Evolutionary conservation across 2,888 invertebrate genomes (phyloP).

Genomic region (Himalopsyche tibetana): DNA sequence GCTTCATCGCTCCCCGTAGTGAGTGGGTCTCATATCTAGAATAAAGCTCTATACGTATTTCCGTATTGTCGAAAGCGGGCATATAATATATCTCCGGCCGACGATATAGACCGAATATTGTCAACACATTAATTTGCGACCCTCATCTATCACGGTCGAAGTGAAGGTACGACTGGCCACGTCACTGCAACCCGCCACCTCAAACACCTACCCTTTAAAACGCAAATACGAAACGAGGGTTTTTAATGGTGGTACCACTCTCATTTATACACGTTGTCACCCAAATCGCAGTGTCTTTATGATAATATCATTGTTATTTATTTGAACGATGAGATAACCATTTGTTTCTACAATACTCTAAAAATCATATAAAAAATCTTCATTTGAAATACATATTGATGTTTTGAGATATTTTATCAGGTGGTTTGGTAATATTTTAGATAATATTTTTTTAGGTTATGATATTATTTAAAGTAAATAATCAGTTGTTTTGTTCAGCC

Average conservation of each 20-base stretch:
- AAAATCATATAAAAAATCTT: too few species aligned
- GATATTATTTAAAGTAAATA: too few species aligned
- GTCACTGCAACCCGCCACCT: constrained; percentile 25
- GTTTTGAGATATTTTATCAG: too few species aligned
- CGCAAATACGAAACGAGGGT: constrained; percentile 36
- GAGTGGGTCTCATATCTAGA: constrained; percentile 6
- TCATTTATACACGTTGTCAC: neutral
- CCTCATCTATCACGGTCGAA: constrained; percentile 51
- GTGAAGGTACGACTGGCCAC: neutral
- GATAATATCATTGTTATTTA: too few species aligned
- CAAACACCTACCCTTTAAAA: constrained; percentile 13
- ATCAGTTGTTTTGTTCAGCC: too few species aligned
- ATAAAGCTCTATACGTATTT: neutral
- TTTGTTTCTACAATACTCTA: too few species aligned
- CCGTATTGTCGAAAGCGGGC: constrained; percentile 10
- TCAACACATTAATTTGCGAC: constrained; percentile 55
- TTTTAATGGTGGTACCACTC: constrained; percentile 6
- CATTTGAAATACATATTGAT: too few species aligned
- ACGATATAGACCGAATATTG: constrained; percentile 55
- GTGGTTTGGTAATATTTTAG: too few species aligned
- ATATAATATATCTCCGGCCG: constrained; percentile 45
- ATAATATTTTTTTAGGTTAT: too few species aligned
- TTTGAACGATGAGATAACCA: too few species aligned
- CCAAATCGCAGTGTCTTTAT: neutral
- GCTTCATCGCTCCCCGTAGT: neutral